These are phyloP conservation scores for Adrianichthys oophorus DNA, from an alignment of 2,797 vertebrate genomes.

Conservation along the genomic window DNA sequence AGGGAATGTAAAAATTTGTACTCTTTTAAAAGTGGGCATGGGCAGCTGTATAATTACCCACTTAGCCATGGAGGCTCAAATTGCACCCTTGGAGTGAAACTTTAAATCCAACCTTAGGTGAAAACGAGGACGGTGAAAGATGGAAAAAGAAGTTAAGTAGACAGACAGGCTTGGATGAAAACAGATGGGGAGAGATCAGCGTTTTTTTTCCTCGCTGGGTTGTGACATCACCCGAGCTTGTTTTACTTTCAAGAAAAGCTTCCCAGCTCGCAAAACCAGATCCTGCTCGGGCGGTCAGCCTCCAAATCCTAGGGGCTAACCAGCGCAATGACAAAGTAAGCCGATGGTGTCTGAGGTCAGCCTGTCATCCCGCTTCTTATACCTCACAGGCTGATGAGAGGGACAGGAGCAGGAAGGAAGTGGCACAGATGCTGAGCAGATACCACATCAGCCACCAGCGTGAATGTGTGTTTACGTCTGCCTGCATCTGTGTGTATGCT, in stretches of 20 bases:
- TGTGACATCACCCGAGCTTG: conserved; percentile 28
- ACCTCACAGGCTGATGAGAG: conserved; percentile 55
- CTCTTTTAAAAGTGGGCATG: conserved; percentile 62
- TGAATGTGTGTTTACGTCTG: conserved; percentile 45
- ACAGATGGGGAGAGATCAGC: conserved; percentile 14
- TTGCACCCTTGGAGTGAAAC: conserved; percentile 69
- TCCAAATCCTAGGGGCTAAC: conserved; percentile 24
- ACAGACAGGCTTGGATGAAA: conserved; percentile 20
- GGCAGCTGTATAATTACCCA: conserved; percentile 68
- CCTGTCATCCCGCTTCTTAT: conserved; percentile 31
- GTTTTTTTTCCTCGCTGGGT: conserved; percentile 42
- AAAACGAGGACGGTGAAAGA: conserved; percentile 47
- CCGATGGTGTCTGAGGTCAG: conserved; percentile 25
- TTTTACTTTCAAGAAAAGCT: conserved; percentile 11
- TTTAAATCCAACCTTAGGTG: conserved; percentile 61
- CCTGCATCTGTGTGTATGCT: conserved; percentile 35
- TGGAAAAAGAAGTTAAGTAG: conserved; percentile 24
- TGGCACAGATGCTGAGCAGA: conserved; percentile 51
- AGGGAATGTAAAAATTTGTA: conserved; percentile 59
- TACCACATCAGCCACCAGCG: conserved; percentile 54
- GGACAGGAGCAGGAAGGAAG: conserved; percentile 47
- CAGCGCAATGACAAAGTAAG: conserved; percentile 31
- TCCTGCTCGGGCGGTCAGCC: conserved; percentile 18
- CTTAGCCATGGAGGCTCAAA: conserved; percentile 67
- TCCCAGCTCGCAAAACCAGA: conserved; percentile 7